Percentiles rank a stretch among this genome's conserved stretches.
phyloP scores from a whole-genome alignment of 2,113 vertebrate genomes.

The Pao palembangensis region DNA sequence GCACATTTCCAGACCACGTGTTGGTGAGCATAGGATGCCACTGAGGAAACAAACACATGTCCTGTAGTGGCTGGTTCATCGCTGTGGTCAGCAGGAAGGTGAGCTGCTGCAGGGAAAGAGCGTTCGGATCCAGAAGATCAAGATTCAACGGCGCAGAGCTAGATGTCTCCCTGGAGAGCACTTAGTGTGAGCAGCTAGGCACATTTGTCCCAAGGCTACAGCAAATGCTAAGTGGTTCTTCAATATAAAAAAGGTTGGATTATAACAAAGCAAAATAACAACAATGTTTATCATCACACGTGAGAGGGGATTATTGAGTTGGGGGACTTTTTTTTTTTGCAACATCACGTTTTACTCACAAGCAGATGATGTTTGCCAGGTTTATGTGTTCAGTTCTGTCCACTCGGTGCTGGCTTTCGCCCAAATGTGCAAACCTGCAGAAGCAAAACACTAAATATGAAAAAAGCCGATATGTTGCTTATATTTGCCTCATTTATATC shows the following conservation, averaged over 20 bases:
- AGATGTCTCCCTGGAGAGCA: constrained; percentile 22
- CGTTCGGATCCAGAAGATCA: constrained; percentile 3
- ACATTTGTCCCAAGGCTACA: constrained; percentile 6
- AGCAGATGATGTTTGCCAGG: constrained; percentile 79
- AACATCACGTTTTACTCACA: constrained; percentile 80
- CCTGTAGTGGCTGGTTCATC: background rate
- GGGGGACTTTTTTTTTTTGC: background rate
- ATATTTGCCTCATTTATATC: background rate
- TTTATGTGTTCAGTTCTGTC: constrained; percentile 75
- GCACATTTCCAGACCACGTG: constrained; percentile 43
- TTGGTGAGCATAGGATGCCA: constrained; percentile 11
- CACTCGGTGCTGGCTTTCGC: constrained; percentile 86
- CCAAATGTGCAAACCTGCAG: constrained; percentile 87
- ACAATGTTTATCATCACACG: constrained; percentile 3
- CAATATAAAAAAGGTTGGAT: background rate
- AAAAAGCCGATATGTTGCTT: background rate
- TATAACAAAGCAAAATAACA: constrained; percentile 10
- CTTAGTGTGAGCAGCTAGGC: constrained; percentile 9
- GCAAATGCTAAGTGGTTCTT: constrained; percentile 24
- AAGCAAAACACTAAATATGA: constrained; percentile 3
- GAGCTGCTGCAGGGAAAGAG: constrained; percentile 3
- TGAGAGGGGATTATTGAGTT: constrained; percentile 14
- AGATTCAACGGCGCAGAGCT: constrained; percentile 15
- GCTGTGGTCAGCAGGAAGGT: background rate
- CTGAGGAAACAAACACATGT: background rate